Conservation (phyloP, 1,140 invertebrate genomes). For the Ceratosolen fusciceps region DNA sequence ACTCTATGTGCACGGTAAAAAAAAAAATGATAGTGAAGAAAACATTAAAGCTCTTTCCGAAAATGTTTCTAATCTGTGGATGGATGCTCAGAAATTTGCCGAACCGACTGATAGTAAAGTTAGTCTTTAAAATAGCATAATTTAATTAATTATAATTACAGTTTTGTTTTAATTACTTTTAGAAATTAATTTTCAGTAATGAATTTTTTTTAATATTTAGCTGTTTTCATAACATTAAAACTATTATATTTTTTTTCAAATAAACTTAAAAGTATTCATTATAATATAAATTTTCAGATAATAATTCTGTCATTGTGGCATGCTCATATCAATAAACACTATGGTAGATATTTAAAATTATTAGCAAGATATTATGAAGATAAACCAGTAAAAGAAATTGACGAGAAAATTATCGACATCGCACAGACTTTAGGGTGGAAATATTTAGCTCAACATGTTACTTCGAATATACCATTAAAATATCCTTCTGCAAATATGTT, state of each 20-base stretch:
- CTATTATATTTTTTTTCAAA: too few relatives aligned
- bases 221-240: background rate
- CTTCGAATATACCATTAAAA: conserved; percentile 74
- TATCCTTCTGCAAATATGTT: conserved; percentile 77
- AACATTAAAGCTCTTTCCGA: conserved; percentile 69
- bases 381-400: conserved; percentile 80
- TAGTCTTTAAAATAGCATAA: conserved; percentile 52
- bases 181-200: background rate
- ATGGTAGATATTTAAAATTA: conserved; percentile 85
- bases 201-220: background rate
- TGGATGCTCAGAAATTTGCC: conserved; percentile 82
- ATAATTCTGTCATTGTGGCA: conserved; percentile 86
- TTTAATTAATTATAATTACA: conserved; percentile 26
- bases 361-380: conserved; percentile 85
- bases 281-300: conserved; percentile 68
- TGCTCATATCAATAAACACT: conserved; percentile 81
- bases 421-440: conserved; percentile 79
- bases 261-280: too few relatives aligned
- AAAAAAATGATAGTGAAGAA: conserved; percentile 57
- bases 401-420: conserved; percentile 80
- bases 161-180: background rate
- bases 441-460: conserved; percentile 75
- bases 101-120: conserved; percentile 86
- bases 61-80: conserved; percentile 77
- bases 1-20: conserved; percentile 71